Conservation (phyloP, 1,140 invertebrate species). For the Drosophila erecta region DNA sequence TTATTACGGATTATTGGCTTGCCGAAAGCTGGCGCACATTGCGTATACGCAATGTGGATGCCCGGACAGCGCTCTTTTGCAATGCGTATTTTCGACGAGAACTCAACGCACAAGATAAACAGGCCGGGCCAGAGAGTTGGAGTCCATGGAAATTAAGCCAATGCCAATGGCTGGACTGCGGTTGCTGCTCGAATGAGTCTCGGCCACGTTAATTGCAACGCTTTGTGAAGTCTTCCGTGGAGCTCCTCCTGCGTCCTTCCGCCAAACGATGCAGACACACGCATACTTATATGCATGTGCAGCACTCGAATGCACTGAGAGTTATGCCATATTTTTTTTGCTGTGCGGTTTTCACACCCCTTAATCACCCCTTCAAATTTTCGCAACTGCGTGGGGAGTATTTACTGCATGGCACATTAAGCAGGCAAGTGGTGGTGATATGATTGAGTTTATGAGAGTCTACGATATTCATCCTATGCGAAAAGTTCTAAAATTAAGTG, state of each 20-base stretch:
- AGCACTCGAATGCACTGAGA: slow-evolving; percentile 1
- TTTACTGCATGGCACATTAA: slow-evolving; percentile 78
- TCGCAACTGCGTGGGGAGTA: slow-evolving; percentile 50
- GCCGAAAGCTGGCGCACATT: slow-evolving; percentile 29
- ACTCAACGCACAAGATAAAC: slow-evolving; percentile 33
- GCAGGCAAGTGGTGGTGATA: slow-evolving; percentile 77
- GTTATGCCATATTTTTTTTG: slow-evolving; percentile 50
- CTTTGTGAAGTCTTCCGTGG: slow-evolving; percentile 59
- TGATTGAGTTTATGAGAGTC: slow-evolving; percentile 77
- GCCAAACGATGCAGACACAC: slow-evolving; percentile 4
- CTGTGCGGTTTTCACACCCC: slow-evolving; percentile 55
- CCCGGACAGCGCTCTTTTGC: slow-evolving; percentile 36
- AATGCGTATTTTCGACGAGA: slow-evolving; percentile 62
- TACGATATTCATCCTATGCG: slow-evolving; percentile 42
- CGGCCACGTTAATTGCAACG: slow-evolving; percentile 76
- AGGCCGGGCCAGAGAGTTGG: slow-evolving; percentile 19
- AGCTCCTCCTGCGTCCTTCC: slow-evolving; percentile 2
- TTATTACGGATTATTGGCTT: slow-evolving; percentile 73
- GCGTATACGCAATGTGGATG: slow-evolving; percentile 50
- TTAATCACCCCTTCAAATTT: slow-evolving; percentile 7
- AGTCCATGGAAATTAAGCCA: slow-evolving; percentile 78
- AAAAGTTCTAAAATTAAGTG: slow-evolving; percentile 64
- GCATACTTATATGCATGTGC: slow-evolving; percentile 1
- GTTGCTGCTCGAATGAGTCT: slow-evolving; percentile 73
- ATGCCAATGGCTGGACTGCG: slow-evolving; percentile 75